Evolutionary conservation across 1,140 invertebrate species (phyloP).

Genomic region (Drosophila teissieri): DNA sequence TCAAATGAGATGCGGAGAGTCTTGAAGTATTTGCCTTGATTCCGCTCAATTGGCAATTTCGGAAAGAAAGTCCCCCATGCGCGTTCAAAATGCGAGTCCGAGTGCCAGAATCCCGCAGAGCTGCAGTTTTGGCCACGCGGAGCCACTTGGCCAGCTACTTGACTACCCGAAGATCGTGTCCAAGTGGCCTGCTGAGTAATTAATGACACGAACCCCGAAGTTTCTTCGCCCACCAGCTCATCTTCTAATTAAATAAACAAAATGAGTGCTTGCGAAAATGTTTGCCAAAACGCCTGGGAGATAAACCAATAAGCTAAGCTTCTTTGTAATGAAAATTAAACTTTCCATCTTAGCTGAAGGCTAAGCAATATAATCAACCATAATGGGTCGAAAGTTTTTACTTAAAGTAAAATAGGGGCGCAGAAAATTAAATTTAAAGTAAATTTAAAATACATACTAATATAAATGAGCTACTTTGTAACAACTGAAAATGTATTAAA

Average conservation of each 20-base stretch:
- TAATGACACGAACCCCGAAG: constrained; percentile 36
- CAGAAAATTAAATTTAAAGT: too few relatives aligned
- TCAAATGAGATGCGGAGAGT: constrained; percentile 53
- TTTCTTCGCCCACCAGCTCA: constrained; percentile 19
- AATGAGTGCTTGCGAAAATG: constrained; percentile 38
- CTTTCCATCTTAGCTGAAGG: constrained; percentile 25
- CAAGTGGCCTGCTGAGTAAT: constrained; percentile 50
- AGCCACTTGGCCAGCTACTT: constrained; percentile 43
- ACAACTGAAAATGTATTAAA: background rate
- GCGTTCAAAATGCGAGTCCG: constrained; percentile 29
- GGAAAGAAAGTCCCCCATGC: constrained; percentile 48
- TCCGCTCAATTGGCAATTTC: constrained; percentile 51
- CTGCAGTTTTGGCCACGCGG: constrained; percentile 22
- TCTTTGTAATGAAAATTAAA: constrained; percentile 31
- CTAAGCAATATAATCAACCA: too few relatives aligned
- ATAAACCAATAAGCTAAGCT: constrained; percentile 26
- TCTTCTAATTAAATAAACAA: constrained; percentile 54
- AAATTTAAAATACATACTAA: too few relatives aligned
- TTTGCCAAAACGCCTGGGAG: constrained; percentile 9
- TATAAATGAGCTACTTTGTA: too few relatives aligned
- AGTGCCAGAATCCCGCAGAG: constrained; percentile 44
- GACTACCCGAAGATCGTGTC: constrained; percentile 46
- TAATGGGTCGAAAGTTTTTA: background rate
- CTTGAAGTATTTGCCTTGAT: constrained; percentile 54
- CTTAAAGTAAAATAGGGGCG: too few relatives aligned